Percentiles rank a stretch among this genome's conserved stretches.
Evolutionary conservation across 2,888 invertebrate species (phyloP).

Genomic region (Stenodema calcarata): DNA sequence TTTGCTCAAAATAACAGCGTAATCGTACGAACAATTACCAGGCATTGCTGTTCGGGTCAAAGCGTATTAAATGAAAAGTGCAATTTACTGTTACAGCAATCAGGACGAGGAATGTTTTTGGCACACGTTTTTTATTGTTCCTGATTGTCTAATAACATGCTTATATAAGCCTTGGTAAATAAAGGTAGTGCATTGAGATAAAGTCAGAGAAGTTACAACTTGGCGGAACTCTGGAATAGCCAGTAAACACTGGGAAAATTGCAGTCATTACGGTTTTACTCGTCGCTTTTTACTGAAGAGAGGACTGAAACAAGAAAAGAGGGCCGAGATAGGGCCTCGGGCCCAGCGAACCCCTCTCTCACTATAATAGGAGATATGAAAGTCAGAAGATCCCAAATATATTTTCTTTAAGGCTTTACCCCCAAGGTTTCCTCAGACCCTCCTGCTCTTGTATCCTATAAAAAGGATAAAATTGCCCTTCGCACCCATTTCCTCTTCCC

Average conservation of each 20-base stretch:
- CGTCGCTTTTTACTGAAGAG: neutral
- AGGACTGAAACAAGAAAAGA: neutral
- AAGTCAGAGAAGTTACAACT: neutral
- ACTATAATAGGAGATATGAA: constrained; percentile 40
- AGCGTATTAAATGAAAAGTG: neutral
- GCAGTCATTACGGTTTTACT: constrained; percentile 38
- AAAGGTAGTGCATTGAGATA: constrained; percentile 11
- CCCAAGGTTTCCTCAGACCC: neutral
- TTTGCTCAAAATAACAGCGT: neutral
- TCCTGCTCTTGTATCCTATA: constrained; percentile 18
- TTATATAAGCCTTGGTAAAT: neutral
- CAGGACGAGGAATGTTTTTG: neutral
- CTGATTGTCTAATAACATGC: constrained; percentile 17
- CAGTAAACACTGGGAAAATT: neutral
- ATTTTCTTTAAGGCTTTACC: constrained; percentile 31
- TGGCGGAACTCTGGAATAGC: neutral
- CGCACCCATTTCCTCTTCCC: constrained; percentile 3
- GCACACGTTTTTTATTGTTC: neutral
- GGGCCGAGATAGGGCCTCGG: neutral
- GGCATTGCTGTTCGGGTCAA: neutral
- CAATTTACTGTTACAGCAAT: neutral
- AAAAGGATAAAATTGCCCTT: constrained; percentile 44
- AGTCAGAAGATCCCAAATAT: constrained; percentile 33
- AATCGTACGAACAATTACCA: neutral
- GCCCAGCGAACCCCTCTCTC: neutral